A percentile compares a stretch with the other conserved stretches of the same genome.
These are phyloP conservation scores for Heliothis peltigera DNA, from an alignment of 2,888 invertebrate species.

Conservation along the genomic window DNA sequence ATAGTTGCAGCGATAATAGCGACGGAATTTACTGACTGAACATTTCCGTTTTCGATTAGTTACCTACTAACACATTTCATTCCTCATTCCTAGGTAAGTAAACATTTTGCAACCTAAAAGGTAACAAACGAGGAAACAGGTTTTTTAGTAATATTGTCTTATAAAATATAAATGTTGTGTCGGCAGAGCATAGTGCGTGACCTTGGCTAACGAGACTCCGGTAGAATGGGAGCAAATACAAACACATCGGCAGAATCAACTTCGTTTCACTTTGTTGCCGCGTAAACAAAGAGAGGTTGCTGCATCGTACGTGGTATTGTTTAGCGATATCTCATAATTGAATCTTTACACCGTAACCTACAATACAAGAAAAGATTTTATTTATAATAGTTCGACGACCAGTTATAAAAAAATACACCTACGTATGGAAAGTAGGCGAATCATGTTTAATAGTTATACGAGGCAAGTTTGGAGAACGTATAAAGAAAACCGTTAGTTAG, in stretches of 20 bases:
- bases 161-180: constrained; percentile 39
- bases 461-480: constrained; percentile 59
- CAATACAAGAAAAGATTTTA: constrained; percentile 68
- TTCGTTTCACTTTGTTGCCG: constrained; percentile 74
- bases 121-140: constrained; percentile 34
- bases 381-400: constrained; percentile 59
- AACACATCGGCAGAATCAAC: constrained; percentile 70
- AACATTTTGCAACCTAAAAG: constrained; percentile 28
- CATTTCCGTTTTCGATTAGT: constrained; percentile 29
- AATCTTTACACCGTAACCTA: constrained; percentile 82
- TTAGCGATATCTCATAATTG: constrained; percentile 83
- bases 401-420: constrained; percentile 60
- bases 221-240: constrained; percentile 72
- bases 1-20: constrained; percentile 23
- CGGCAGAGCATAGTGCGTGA: constrained; percentile 49
- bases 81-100: constrained; percentile 15
- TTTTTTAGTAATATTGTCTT: constrained; percentile 39
- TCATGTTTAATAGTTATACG: constrained; percentile 63
- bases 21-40: constrained; percentile 32
- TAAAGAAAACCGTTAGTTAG: constrained; percentile 63
- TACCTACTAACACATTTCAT: constrained; percentile 15
- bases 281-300: constrained; percentile 82
- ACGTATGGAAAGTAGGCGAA: constrained; percentile 63
- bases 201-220: constrained; percentile 61
- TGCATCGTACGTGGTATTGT: constrained; percentile 81